Evolutionary conservation across 1,140 invertebrate genomes (phyloP).

Genomic region (Druon quercuslanigerum): DNA sequence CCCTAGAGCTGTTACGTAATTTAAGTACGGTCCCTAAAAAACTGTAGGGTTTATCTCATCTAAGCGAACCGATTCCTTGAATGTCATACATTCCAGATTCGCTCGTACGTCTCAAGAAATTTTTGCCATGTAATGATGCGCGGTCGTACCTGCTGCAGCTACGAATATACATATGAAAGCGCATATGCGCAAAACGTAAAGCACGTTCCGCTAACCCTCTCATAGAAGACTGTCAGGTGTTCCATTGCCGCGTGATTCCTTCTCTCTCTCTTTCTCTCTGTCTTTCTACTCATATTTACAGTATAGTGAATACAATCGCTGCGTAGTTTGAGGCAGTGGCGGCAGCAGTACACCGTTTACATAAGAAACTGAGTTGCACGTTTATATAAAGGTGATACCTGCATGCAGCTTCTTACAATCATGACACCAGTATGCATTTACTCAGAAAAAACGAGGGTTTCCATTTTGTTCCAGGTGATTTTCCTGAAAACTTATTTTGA

Average conservation of each 20-base stretch:
- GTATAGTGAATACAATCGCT: conserved; percentile 26
- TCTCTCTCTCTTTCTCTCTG: neutral
- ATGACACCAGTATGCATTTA: neutral
- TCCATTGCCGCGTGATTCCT: conserved; percentile 13
- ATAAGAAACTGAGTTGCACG: conserved; percentile 38
- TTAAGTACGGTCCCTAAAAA: no score
- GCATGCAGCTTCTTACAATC: neutral
- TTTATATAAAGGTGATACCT: conserved; percentile 6
- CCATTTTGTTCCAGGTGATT: no score
- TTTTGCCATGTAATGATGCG: no score
- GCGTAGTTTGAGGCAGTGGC: conserved; percentile 35
- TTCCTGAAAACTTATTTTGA: no score
- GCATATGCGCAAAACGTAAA: neutral
- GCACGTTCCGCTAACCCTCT: neutral
- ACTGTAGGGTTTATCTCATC: no score
- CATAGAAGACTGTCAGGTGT: conserved; percentile 6
- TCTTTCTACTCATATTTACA: no score
- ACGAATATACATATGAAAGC: neutral
- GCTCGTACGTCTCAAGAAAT: no score
- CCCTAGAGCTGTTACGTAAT: no score
- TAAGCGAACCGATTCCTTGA: no score
- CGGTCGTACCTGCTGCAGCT: neutral
- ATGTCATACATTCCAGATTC: no score
- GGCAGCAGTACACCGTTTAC: conserved; percentile 37
- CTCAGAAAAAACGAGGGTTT: neutral